Evolutionary conservation across 2,113 vertebrate genomes (phyloP).

Genomic region (Onychostruthus taczanowskii): DNA sequence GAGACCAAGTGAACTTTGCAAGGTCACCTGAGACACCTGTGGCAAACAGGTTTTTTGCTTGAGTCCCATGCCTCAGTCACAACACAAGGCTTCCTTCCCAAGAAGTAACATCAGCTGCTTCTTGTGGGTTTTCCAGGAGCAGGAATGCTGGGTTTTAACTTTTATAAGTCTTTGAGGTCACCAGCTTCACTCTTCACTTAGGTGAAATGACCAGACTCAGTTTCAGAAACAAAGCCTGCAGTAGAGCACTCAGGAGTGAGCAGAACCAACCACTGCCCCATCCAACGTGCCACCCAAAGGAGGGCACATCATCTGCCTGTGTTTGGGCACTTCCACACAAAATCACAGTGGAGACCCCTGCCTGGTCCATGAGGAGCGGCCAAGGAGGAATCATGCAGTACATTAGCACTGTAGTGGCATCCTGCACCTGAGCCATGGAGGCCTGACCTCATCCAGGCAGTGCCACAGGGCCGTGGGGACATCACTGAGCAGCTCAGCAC

Average conservation of each 20-base stretch:
- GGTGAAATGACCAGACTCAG: not conserved
- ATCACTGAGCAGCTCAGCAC: not conserved
- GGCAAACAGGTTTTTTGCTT: not conserved
- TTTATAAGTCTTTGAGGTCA: not conserved
- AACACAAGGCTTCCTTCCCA: not conserved
- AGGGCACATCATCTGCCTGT: fast-evolving
- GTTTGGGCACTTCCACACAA: not conserved
- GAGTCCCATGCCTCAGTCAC: not conserved
- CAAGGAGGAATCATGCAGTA: not conserved
- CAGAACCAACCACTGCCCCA: not conserved
- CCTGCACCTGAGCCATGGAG: not conserved
- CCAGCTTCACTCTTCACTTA: not conserved
- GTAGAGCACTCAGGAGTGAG: not conserved
- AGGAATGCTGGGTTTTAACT: not conserved
- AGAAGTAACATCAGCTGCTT: not conserved
- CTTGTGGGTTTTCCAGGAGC: not conserved
- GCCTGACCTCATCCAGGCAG: not conserved
- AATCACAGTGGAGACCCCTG: not conserved
- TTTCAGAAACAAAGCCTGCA: not conserved
- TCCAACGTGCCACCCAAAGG: not conserved
- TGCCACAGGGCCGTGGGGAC: not conserved
- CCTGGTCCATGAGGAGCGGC: not conserved
- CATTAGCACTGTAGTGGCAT: not conserved
- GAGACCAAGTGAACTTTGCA: not conserved
- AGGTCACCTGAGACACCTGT: not conserved